Evolutionary conservation across 2,888 invertebrate species (phyloP).

Genomic region (Lysandra bellargus): DNA sequence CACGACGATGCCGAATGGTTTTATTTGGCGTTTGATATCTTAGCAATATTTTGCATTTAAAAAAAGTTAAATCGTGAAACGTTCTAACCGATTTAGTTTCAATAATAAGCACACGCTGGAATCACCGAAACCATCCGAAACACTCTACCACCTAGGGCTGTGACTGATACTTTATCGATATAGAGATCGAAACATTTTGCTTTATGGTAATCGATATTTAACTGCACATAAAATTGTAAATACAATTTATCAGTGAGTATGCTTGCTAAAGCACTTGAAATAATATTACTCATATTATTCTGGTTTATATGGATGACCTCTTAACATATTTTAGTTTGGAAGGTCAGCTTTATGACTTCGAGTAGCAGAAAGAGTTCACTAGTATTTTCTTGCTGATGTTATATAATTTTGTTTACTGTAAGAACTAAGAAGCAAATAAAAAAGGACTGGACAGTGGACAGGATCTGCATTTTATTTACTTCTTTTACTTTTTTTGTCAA

Average conservation of each 20-base stretch:
- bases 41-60: too few species aligned
- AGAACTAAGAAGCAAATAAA: too few species aligned
- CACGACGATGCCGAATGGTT: too few species aligned
- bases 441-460: too few species aligned
- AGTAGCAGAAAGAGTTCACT: not conserved
- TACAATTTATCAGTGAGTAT: constrained; percentile 3
- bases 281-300: too few species aligned
- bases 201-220: constrained; percentile 6
- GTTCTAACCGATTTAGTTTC: not conserved
- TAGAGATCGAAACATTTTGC: constrained; percentile 44
- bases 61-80: too few species aligned
- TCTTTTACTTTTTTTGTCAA: too few species aligned
- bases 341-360: constrained; percentile 26
- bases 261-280: not conserved
- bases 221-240: not conserved
- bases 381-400: too few species aligned
- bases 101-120: constrained; percentile 33
- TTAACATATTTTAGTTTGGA: not conserved
- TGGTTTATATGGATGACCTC: not conserved
- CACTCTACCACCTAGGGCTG: constrained; percentile 49
- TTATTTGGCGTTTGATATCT: too few species aligned
- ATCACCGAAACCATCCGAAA: constrained; percentile 46
- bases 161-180: constrained; percentile 56
- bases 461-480: too few species aligned
- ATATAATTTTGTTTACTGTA: too few species aligned